Base-by-base conservation (phyloP, 1,140 invertebrate species). In the Micrasema minimum region DNA sequence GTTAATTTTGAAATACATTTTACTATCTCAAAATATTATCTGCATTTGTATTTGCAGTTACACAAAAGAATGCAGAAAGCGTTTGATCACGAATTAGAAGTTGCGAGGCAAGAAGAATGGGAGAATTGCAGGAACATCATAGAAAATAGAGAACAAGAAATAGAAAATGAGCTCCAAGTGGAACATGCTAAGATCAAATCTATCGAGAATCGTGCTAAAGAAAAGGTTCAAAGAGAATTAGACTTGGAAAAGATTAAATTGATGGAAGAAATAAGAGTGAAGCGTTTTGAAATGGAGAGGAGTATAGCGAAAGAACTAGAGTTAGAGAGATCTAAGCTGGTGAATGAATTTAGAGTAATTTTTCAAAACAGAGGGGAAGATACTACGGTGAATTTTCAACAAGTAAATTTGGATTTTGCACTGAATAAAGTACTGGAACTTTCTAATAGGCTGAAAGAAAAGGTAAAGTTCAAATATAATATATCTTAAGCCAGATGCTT, bases 11-110 rank as follows among this genome's bases (percentile, higher is more conserved):
- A n/a, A n/a, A n/a, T n/a, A n/a, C n/a, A n/a, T n/a, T n/a, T n/a
- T n/a, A n/a, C n/a, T n/a, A n/a, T n/a, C n/a, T n/a, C n/a, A n/a
- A n/a, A n/a, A n/a, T n/a, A n/a, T n/a, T n/a, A n/a, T n/a, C 14
- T 51, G 31, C n/a, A 31, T 51, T 69, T 31, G 7, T 51, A 48
- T 65, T 64, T 69, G 10, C 35, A 75, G 74, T 23, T 71, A 9
- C 65, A 71, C 23, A 37, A 71, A 45, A 57, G 64, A 51, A 73
- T 75, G 74, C 74, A 75, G 37, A 66, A 62, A 7, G 71, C 48
- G 16, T 75, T 72, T 48, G 71, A 75, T 65, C 62, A 68, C 23
- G 74, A 75, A 68, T 23, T 75, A 18, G 59, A 71, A 55, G 45
- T 75, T 18, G 67, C 65, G 9, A 57, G 51, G 31, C 53, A 51